These are phyloP conservation scores for Adelosebastes latens DNA, from an alignment of 2,797 vertebrate genomes.

Conservation along the genomic window DNA sequence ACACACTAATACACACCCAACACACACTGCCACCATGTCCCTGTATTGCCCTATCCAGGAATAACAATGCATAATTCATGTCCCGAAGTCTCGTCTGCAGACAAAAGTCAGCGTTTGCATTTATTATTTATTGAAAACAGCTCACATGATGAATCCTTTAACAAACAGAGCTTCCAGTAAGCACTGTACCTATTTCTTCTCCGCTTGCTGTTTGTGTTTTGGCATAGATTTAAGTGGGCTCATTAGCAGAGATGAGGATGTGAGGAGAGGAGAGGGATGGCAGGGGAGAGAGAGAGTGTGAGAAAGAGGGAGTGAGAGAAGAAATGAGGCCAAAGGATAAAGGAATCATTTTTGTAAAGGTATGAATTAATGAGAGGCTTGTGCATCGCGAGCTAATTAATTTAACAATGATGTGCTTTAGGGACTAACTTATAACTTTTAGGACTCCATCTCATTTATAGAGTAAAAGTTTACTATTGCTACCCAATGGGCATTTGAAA, in stretches of 20 bases:
- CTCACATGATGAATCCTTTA: conserved; percentile 80
- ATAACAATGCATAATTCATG: conserved; percentile 84
- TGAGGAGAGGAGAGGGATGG: conserved; percentile 50
- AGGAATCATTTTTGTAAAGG: conserved; percentile 65
- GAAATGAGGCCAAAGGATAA: conserved; percentile 64
- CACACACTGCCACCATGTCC: conserved; percentile 68
- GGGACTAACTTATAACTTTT: conserved; percentile 42
- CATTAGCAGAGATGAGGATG: conserved; percentile 74
- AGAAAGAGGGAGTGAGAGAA: conserved; percentile 6
- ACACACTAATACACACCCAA: neutral
- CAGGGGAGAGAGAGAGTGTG: conserved; percentile 16
- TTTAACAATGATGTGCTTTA: conserved; percentile 52
- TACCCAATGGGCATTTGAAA: conserved; percentile 21
- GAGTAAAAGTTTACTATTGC: conserved; percentile 39
- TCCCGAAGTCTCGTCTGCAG: conserved; percentile 77
- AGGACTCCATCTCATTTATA: conserved; percentile 27
- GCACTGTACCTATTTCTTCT: conserved; percentile 69
- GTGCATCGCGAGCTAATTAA: conserved; percentile 56
- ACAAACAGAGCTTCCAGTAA: conserved; percentile 76
- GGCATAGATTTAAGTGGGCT: conserved; percentile 76
- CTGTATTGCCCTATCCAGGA: conserved; percentile 77
- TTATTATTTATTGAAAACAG: conserved; percentile 83
- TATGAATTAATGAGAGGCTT: conserved; percentile 66
- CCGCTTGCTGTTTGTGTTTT: conserved; percentile 75
- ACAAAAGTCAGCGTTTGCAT: conserved; percentile 82